phyloP scores from a whole-genome alignment of 2,113 vertebrate genomes.

The Tupaia tana region DNA sequence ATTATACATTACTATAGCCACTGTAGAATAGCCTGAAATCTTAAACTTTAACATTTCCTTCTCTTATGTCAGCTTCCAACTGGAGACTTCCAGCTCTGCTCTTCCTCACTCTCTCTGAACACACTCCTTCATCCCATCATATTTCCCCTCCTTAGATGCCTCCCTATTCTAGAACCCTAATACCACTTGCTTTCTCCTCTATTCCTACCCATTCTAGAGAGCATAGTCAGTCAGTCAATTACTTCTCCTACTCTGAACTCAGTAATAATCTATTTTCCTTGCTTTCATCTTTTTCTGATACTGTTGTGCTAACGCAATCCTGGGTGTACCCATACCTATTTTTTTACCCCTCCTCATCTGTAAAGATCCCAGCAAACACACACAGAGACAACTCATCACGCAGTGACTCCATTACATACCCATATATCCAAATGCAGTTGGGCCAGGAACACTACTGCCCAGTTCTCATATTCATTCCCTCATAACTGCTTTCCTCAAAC shows the following conservation, averaged over 20 bases:
- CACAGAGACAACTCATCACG: neutral
- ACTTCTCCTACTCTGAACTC: neutral
- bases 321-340: neutral
- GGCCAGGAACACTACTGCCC: neutral
- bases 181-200: neutral
- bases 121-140: neutral
- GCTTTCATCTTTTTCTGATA: slow-evolving; percentile 9
- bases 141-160: neutral
- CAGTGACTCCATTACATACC: neutral
- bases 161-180: neutral
- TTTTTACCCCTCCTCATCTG: neutral
- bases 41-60: slow-evolving; percentile 47
- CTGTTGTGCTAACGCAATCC: neutral
- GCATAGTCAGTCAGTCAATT: neutral
- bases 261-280: neutral
- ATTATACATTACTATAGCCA: too few relatives aligned
- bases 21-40: neutral
- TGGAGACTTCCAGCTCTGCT: neutral
- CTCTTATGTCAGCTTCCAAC: neutral
- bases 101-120: neutral
- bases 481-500: neutral
- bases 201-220: slow-evolving; percentile 10
- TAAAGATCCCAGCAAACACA: neutral
- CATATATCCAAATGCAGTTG: neutral
- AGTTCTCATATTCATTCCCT: neutral